A percentile compares a stretch with the other conserved stretches of the same genome.
These are phyloP conservation scores for Uria lomvia DNA, from an alignment of 2,113 vertebrate species.

Conservation along the genomic window DNA sequence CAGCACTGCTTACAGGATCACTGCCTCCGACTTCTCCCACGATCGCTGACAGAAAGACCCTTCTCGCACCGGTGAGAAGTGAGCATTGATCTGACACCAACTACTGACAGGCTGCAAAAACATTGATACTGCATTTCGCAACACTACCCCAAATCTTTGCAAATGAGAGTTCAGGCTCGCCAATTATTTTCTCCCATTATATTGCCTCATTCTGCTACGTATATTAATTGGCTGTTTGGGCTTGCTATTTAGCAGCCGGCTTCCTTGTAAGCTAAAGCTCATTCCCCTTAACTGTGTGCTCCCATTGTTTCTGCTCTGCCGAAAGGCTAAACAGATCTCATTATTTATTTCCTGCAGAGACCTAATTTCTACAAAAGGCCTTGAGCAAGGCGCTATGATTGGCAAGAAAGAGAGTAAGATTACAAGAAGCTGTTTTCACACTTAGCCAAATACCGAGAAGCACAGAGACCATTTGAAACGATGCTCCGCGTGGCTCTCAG, in stretches of 20 bases:
- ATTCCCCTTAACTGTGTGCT: neutral
- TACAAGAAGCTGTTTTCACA: neutral
- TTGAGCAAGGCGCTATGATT: neutral
- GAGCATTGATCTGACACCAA: neutral
- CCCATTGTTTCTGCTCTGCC: neutral
- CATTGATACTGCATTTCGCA: neutral
- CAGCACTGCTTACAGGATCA: neutral
- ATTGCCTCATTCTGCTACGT: neutral
- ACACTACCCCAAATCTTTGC: neutral
- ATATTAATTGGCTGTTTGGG: neutral
- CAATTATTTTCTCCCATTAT: neutral
- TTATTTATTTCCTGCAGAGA: conserved; percentile 4
- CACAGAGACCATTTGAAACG: neutral
- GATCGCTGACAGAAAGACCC: neutral
- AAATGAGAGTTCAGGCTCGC: neutral
- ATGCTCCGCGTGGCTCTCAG: neutral
- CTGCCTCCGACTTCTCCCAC: neutral
- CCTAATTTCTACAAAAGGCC: neutral
- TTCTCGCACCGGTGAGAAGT: rapidly evolving
- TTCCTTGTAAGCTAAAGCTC: neutral
- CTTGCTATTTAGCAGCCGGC: neutral
- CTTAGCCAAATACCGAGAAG: neutral
- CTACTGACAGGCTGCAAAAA: neutral
- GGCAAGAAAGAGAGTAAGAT: neutral
- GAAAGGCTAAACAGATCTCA: conserved; percentile 18